Conservation (phyloP, 2,113 vertebrate species). For the Aphyosemion australe region DNA sequence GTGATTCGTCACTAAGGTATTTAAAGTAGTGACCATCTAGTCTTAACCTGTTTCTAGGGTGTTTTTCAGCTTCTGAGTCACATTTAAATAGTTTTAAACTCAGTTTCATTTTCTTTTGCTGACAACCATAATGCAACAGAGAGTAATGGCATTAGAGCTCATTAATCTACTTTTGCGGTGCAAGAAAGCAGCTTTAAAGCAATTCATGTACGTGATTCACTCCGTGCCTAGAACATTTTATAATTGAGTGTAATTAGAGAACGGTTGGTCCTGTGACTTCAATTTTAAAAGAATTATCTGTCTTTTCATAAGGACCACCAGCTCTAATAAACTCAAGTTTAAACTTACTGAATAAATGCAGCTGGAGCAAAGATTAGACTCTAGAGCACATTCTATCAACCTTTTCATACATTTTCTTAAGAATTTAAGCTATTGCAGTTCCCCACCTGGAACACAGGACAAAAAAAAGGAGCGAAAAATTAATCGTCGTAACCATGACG, state of each 20-base stretch:
- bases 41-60: not conserved
- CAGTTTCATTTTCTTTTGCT: not conserved
- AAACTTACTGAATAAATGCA: too few species aligned
- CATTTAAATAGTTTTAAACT: too few species aligned
- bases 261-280: too few species aligned
- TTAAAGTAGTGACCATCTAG: not conserved
- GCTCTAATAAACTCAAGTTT: too few species aligned
- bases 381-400: too few species aligned
- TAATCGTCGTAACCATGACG: not conserved
- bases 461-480: not conserved
- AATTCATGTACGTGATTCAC: conserved; percentile 10
- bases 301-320: too few species aligned
- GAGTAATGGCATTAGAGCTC: conserved; percentile 20
- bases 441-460: too few species aligned
- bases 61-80: not conserved
- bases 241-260: conserved; percentile 2
- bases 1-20: not conserved
- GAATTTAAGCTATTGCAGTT: too few species aligned
- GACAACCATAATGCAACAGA: conserved; percentile 11
- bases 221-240: conserved; percentile 13
- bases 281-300: too few species aligned
- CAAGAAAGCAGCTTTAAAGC: conserved; percentile 10
- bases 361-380: too few species aligned
- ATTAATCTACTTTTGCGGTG: not conserved
- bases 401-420: too few species aligned